Evolutionary conservation across 2,888 invertebrate genomes (phyloP).

Genomic region (Leucania comma): DNA sequence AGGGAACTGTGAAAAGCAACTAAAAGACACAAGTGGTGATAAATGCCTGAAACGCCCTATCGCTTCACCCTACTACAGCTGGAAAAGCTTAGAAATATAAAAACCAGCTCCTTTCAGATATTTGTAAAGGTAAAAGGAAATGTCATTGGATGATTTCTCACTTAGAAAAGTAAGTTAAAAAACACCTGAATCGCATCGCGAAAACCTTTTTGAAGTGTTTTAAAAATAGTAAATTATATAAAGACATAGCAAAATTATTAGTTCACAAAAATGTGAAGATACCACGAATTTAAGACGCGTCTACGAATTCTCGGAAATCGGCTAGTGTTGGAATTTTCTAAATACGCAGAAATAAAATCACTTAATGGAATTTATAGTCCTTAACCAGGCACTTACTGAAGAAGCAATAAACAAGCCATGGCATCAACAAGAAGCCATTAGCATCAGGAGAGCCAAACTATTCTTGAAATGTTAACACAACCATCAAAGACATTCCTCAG

Average conservation of each 20-base stretch:
- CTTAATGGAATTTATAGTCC: background rate
- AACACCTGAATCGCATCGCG: too few relatives aligned
- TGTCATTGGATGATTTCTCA: too few relatives aligned
- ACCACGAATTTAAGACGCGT: background rate
- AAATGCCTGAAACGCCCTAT: too few relatives aligned
- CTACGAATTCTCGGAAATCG: background rate
- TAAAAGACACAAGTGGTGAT: too few relatives aligned
- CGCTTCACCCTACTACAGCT: too few relatives aligned
- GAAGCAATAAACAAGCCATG: slow-evolving; percentile 23
- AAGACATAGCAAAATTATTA: background rate
- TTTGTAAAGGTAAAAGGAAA: too few relatives aligned
- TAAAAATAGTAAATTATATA: too few relatives aligned
- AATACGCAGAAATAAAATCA: background rate
- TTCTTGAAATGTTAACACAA: slow-evolving; percentile 1
- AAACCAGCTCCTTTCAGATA: too few relatives aligned
- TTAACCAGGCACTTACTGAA: background rate
- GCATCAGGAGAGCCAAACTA: slow-evolving; percentile 1
- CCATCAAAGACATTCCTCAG: slow-evolving; percentile 17
- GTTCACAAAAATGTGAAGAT: background rate
- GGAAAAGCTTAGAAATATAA: too few relatives aligned
- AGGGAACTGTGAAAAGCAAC: too few relatives aligned
- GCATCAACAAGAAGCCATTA: slow-evolving; percentile 15
- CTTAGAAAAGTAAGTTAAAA: too few relatives aligned
- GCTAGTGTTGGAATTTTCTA: background rate
- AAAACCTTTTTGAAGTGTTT: too few relatives aligned